Conservation (phyloP, 2,797 vertebrate genomes). For the Presbytis comata region DNA sequence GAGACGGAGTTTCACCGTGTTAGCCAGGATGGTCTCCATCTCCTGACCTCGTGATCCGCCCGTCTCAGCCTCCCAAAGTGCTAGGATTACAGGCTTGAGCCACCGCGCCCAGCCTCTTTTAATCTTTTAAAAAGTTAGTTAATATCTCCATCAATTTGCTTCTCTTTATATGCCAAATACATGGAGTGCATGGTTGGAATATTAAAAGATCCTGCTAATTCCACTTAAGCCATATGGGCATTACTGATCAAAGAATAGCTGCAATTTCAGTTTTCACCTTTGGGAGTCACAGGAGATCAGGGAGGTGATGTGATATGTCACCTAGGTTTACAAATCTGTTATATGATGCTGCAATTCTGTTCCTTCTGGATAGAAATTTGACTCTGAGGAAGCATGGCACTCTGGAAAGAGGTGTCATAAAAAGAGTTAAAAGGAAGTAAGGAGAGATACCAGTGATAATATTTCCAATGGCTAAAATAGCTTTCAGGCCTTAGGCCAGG, state of each 20-base stretch:
- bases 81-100: too few species aligned
- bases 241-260: background rate
- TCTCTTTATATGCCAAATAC: background rate
- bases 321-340: background rate
- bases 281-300: background rate
- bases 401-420: background rate
- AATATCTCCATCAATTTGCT: background rate
- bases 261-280: background rate
- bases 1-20: too few species aligned
- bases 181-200: background rate
- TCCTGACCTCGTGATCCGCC: too few species aligned
- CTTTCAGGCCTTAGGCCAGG: background rate
- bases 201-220: background rate
- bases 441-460: background rate
- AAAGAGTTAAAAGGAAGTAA: background rate
- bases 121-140: background rate
- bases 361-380: slow-evolving; percentile 5
- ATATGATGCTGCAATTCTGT: background rate
- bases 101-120: background rate
- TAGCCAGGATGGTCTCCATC: fast-evolving
- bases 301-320: background rate
- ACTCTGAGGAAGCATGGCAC: background rate
- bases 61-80: too few species aligned
- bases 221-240: background rate
- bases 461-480: background rate